Conservation (phyloP, 2,888 invertebrate species). For the Yponomeuta plumbellus region DNA sequence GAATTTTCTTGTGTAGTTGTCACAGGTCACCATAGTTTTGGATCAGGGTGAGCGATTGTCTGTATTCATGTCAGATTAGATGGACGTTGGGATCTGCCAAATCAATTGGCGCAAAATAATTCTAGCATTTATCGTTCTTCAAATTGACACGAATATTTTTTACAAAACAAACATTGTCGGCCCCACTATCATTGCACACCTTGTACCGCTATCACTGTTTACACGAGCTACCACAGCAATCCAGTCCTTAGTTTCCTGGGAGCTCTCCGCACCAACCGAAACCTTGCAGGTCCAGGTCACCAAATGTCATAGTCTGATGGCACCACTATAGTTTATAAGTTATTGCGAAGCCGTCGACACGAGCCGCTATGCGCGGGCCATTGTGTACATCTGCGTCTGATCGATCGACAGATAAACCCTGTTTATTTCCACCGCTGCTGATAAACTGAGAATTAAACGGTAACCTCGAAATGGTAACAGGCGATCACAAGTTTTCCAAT, state of each 20-base stretch:
- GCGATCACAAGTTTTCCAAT: too few relatives aligned
- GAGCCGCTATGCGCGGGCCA: constrained; percentile 32
- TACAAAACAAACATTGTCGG: not conserved
- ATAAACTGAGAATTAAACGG: constrained; percentile 14
- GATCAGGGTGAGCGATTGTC: too few relatives aligned
- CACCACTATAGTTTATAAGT: constrained; percentile 11
- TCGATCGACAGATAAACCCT: constrained; percentile 44
- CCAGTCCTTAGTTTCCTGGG: not conserved
- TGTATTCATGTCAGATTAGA: too few relatives aligned
- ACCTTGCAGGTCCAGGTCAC: not conserved
- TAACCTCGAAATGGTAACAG: constrained; percentile 4
- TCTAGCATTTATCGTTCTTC: not conserved
- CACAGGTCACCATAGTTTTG: too few relatives aligned
- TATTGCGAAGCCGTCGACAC: constrained; percentile 21
- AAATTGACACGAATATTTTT: not conserved
- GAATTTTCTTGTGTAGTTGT: too few relatives aligned
- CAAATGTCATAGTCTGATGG: not conserved
- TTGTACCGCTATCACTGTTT: not conserved
- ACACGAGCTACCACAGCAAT: not conserved
- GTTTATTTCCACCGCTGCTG: constrained; percentile 15
- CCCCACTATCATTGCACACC: not conserved
- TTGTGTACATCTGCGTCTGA: constrained; percentile 42
- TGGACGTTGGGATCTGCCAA: not conserved
- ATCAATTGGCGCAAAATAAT: not conserved
- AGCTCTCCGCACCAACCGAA: not conserved